Base-by-base conservation (phyloP, 1,140 invertebrate species). In the Eupeodes corollae region DNA sequence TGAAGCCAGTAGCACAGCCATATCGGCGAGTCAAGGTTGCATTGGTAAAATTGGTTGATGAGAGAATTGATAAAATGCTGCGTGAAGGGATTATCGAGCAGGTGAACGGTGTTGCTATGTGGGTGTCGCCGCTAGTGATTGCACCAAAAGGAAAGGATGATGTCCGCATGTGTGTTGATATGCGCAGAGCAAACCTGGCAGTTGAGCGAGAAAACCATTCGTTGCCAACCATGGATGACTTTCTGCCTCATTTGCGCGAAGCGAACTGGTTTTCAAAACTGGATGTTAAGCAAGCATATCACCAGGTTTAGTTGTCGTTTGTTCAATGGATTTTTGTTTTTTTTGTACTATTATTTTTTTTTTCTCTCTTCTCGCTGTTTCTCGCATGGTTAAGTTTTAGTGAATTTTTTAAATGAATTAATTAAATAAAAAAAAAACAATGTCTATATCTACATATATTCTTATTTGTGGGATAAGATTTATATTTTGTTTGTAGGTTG, bases 41-140 rank as follows among this genome's bases (percentile, higher is more conserved):
- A 10, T 31, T 54, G 15, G 47, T 52, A 48, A 33, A 37, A 31
- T 34, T 37, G 40, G 51, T 52, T 15, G 32, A 50, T n/a, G 34
- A 26, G n/a, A 52, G 37, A 48, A 33, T 54, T 19, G 26, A 50
- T 5, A 15, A 55, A 38, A 21, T 52, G 41, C 11, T 46, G 6
- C 26, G 15, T 3, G 41, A 38, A 30, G 47, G 48, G 9, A 55
- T 53, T 16, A 53, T 55, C 32, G 37, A 41, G 11, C 1, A 12
- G 18, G 47, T 52, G 2, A 45, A 50, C 18, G 47, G 39, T 1
- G 26, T 40, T 9, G 34, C 56, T 10, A 41, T 37, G 42, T 69
- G 65, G 62, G 52, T 70, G 19, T 67, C 64, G n/a, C 64, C 66
- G 3, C 44, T 68, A 9, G 58, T 64, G 3, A 57, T 59, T 9